Evolutionary conservation across 2,113 vertebrate species (phyloP), one percentile per base, ranked within the genome.

Genomic region (Oreotrochilus melanogaster): DNA sequence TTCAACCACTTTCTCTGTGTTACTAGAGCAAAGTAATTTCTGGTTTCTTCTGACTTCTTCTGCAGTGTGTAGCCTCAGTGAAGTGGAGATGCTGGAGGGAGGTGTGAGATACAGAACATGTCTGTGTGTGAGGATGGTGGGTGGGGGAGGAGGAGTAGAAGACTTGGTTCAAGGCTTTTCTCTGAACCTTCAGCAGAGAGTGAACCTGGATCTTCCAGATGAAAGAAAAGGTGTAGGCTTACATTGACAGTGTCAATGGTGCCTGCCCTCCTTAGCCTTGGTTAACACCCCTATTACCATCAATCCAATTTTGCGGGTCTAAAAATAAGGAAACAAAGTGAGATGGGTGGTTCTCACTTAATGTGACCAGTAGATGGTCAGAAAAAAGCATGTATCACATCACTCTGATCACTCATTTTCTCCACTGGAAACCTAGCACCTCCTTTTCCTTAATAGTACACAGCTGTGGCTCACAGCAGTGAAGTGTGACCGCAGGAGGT

Each of bases 271-370:
- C 27, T n/a, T 64, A 56, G 18, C 27, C 57, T 25, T 14, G 1
- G 2, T 78, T 56, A 85, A 57, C 72, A 22, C 31, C 27, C 0
- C 0, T 6, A 3, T 11, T 78, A 69, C 33, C 1, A 0, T 4
- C 15, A 76, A 28, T 48, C 50, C 23, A 45, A 24, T 70, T 85
- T 60, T 50, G 33, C 22, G 23, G 27, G 22, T 72, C 14, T 43
- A 23, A 80, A 86, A 78, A 64, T 18, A 43, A 69, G 33, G 48
- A 70, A 61, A 72, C 80, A n/a, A 65, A 78, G 78, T 18, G 7
- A 89, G 30, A 43, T 54, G 71, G 39, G 19, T 2, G 7, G 22
- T 80, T 64, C 42, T 78, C 27, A 54, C 28, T 72, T 71, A 18
- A 3, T 43, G n/a, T 50, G 48, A 86, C 56, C 50, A 86, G 69